A percentile compares a stretch with the other conserved stretches of the same genome.
These are phyloP conservation scores for Vireo griseus DNA, from an alignment of 2,797 vertebrate genomes.

Conservation along the genomic window DNA sequence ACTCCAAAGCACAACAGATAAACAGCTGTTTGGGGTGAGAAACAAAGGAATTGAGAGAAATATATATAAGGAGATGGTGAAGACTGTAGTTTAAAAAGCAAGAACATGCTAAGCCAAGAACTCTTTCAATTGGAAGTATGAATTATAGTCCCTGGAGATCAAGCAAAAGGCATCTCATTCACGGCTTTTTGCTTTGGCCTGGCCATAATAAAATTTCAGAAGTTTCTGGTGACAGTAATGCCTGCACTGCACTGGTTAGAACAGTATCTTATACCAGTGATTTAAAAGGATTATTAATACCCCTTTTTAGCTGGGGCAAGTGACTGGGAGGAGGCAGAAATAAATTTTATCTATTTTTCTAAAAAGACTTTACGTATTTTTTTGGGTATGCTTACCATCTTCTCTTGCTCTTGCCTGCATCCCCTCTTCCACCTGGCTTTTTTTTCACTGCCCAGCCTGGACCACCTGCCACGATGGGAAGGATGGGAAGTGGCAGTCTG, in stretches of 20 bases:
- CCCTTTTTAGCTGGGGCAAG: constrained; percentile 12
- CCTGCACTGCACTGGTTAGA: background rate
- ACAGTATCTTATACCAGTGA: constrained; percentile 2
- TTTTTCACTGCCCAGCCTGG: background rate
- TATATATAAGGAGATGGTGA: background rate
- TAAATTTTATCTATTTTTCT: constrained; percentile 28
- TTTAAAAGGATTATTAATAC: constrained; percentile 35
- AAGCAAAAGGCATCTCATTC: constrained; percentile 29
- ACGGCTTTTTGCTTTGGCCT: constrained; percentile 39
- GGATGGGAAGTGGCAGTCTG: background rate
- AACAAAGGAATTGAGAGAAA: background rate
- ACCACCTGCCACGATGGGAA: accelerated
- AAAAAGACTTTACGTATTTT: background rate
- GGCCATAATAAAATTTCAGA: constrained; percentile 3
- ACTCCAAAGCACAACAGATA: background rate
- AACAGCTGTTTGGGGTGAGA: background rate
- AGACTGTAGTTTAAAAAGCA: background rate
- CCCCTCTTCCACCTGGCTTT: background rate
- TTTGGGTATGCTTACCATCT: background rate
- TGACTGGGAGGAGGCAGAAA: constrained; percentile 1
- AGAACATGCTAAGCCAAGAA: background rate
- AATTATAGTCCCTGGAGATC: constrained; percentile 27
- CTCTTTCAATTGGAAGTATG: background rate
- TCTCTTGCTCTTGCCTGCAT: background rate
- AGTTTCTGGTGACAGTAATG: constrained; percentile 13